Evolutionary conservation across 2,888 invertebrate genomes (phyloP).

Genomic region (Apotomis betuletana): DNA sequence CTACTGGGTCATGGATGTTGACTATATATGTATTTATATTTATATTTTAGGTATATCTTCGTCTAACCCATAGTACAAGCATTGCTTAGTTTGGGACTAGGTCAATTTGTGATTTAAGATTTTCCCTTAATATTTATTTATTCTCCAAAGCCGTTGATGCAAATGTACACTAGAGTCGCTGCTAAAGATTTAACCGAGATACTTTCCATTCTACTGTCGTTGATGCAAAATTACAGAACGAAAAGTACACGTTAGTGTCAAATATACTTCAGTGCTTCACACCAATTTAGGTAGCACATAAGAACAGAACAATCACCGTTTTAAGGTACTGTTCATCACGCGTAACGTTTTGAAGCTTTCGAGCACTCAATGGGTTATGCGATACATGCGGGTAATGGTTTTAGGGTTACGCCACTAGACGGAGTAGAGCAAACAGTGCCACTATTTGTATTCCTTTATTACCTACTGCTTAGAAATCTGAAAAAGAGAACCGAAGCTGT

Average conservation of each 20-base stretch:
- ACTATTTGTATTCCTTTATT: constrained; percentile 23
- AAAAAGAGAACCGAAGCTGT: constrained; percentile 4
- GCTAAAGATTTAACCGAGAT: no score
- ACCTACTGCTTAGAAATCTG: constrained; percentile 21
- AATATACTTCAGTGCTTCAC: background rate
- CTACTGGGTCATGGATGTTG: no score
- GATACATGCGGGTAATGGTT: constrained; percentile 14
- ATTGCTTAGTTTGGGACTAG: no score
- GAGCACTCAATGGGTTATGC: constrained; percentile 6
- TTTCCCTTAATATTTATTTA: no score
- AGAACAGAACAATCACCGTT: background rate
- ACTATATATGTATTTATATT: no score
- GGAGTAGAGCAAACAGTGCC: constrained; percentile 1
- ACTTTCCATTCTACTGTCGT: background rate
- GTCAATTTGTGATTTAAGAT: no score
- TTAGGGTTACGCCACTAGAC: constrained; percentile 20
- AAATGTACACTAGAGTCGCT: no score
- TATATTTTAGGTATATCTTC: no score
- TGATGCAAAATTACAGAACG: background rate
- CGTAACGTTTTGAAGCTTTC: background rate
- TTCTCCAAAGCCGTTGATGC: no score
- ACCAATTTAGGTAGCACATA: background rate
- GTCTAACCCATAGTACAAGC: no score
- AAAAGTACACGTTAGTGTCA: background rate
- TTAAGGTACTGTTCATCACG: background rate